Evolutionary conservation across 2,113 vertebrate species (phyloP).

Genomic region (Channa argus): DNA sequence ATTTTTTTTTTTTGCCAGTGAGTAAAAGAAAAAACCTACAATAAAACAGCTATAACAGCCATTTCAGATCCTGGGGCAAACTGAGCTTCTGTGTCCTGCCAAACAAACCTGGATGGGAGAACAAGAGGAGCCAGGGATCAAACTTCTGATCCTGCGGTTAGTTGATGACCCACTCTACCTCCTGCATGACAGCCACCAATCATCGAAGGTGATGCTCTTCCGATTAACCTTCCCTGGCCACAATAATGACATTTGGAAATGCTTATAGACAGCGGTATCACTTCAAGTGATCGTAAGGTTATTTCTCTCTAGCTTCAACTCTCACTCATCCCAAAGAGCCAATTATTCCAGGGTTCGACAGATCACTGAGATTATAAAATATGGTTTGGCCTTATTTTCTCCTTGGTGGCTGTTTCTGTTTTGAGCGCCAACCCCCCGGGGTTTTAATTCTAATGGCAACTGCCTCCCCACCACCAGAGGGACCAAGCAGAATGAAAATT

Average conservation of each 20-base stretch:
- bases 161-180: too few species aligned
- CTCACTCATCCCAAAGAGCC: conserved; percentile 61
- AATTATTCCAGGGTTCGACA: conserved; percentile 65
- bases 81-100: too few species aligned
- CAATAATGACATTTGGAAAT: conserved; percentile 45
- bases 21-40: too few species aligned
- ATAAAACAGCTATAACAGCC: too few species aligned
- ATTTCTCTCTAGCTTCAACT: conserved; percentile 53
- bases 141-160: too few species aligned
- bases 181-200: too few species aligned
- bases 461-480: conserved; percentile 35
- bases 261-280: conserved; percentile 35
- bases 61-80: too few species aligned
- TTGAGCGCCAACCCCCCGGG: conserved; percentile 43
- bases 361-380: conserved; percentile 59
- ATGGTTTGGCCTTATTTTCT: conserved; percentile 29
- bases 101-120: too few species aligned
- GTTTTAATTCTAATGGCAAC: conserved; percentile 64
- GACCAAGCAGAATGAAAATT: conserved; percentile 46
- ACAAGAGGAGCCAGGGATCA: too few species aligned
- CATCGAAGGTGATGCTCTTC: conserved; percentile 7
- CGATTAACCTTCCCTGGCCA: conserved; percentile 34
- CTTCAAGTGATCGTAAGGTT: conserved; percentile 53
- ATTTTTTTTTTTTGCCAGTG: too few species aligned
- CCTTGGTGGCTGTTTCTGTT: conserved; percentile 62